These are phyloP conservation scores for Sarcophaga rosellei DNA, from an alignment of 2,888 invertebrate species.

Conservation along the genomic window DNA sequence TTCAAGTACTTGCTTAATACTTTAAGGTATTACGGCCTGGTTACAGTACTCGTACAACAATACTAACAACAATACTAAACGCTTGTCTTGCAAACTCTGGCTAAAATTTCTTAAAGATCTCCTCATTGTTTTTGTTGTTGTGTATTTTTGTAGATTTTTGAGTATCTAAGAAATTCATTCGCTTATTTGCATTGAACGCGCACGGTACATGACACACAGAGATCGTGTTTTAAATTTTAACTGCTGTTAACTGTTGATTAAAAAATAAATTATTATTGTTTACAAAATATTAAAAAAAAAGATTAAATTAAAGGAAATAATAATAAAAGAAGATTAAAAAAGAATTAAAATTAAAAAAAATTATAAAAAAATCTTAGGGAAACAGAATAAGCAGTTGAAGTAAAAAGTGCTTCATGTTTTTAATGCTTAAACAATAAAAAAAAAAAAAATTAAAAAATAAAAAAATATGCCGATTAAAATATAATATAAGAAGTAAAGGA, in stretches of 20 bases:
- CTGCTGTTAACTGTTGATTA: neutral
- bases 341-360: neutral
- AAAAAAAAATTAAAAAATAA: too few species aligned
- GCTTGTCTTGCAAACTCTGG: conserved; percentile 8
- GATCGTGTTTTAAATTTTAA: conserved; percentile 41
- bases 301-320: neutral
- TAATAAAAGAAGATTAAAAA: neutral
- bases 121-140: conserved; percentile 41
- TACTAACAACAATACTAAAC: neutral
- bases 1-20: conserved; percentile 41
- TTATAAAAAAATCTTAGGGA: too few species aligned
- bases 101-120: conserved; percentile 65
- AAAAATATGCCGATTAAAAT: too few species aligned
- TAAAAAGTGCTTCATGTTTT: too few species aligned
- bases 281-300: conserved; percentile 43
- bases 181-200: conserved; percentile 76
- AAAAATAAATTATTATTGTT: conserved; percentile 29
- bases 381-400: too few species aligned
- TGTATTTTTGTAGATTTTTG: neutral
- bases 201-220: conserved; percentile 70
- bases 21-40: conserved; percentile 17
- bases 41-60: neutral
- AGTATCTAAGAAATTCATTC: conserved; percentile 71
- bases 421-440: too few species aligned
- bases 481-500: too few species aligned